Percentiles rank a stretch among this genome's conserved stretches.
Conservation (phyloP, 2,888 invertebrate species). For the Dorcus hopei region DNA sequence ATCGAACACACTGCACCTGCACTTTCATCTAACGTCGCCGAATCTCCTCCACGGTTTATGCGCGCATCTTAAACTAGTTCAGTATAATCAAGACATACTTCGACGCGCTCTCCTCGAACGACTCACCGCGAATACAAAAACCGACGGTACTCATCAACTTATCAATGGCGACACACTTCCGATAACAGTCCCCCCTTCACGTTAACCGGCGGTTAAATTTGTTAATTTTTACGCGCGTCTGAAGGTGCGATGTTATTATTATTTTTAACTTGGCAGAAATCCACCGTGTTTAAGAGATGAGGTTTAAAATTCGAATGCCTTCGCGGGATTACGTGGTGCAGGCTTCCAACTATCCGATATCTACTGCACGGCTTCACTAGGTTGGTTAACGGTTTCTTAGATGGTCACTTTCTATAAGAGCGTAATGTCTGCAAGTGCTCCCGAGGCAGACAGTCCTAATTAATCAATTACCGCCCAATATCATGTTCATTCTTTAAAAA, state of each 20-base stretch:
- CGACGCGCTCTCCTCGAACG: slow-evolving; percentile 38
- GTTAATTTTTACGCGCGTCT: slow-evolving; percentile 1
- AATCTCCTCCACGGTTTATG: too few relatives aligned
- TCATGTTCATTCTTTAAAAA: too few relatives aligned
- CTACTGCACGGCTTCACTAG: background rate
- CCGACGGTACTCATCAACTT: slow-evolving; percentile 35
- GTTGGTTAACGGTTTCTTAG: background rate
- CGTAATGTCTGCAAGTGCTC: background rate
- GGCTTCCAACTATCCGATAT: background rate
- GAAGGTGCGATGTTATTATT: too few relatives aligned
- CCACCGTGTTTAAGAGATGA: too few relatives aligned
- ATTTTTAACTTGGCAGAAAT: too few relatives aligned
- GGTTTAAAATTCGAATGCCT: too few relatives aligned
- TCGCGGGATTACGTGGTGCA: background rate
- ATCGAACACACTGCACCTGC: slow-evolving; percentile 6
- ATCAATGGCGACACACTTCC: slow-evolving; percentile 47
- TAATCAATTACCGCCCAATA: too few relatives aligned
- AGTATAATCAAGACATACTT: slow-evolving; percentile 41
- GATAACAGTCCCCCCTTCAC: slow-evolving; percentile 18
- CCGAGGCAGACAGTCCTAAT: too few relatives aligned
- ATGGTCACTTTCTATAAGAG: background rate
- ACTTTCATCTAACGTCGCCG: slow-evolving; percentile 28
- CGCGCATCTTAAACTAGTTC: slow-evolving; percentile 33
- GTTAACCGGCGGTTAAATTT: slow-evolving; percentile 3
- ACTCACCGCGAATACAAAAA: slow-evolving; percentile 40